Percentiles rank a stretch among this genome's conserved stretches.
Conservation (phyloP, 2,888 invertebrate species). For the Bibio marci region DNA sequence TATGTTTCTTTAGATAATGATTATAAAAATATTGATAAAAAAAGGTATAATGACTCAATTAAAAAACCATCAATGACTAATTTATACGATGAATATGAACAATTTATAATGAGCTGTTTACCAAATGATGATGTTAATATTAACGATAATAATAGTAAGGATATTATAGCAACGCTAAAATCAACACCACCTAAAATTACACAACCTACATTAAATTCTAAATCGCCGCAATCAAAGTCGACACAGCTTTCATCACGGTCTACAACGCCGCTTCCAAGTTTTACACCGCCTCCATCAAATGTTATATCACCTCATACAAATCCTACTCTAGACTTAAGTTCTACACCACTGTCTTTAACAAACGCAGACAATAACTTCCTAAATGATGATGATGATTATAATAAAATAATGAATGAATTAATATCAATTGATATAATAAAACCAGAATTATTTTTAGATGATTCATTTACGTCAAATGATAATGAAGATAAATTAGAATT, state of each 20-base stretch:
- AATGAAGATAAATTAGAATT: not conserved
- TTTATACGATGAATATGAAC: constrained; percentile 1
- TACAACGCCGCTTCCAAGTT: no score
- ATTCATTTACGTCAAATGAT: not conserved
- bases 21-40: not conserved
- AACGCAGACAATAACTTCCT: no score
- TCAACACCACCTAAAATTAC: not conserved
- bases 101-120: constrained; percentile 1
- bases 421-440: no score
- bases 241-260: no score
- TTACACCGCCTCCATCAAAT: no score
- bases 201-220: not conserved
- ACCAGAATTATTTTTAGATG: no score
- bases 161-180: not conserved
- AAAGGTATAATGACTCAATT: not conserved
- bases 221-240: not conserved
- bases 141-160: not conserved
- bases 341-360: no score
- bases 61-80: not conserved
- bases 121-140: not conserved
- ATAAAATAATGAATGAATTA: no score
- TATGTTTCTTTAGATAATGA: not conserved
- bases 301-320: no score
- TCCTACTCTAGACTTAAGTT: no score
- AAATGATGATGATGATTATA: no score